These are phyloP conservation scores for Drosophila anomelani DNA, from an alignment of 2,888 invertebrate species.

Conservation along the genomic window DNA sequence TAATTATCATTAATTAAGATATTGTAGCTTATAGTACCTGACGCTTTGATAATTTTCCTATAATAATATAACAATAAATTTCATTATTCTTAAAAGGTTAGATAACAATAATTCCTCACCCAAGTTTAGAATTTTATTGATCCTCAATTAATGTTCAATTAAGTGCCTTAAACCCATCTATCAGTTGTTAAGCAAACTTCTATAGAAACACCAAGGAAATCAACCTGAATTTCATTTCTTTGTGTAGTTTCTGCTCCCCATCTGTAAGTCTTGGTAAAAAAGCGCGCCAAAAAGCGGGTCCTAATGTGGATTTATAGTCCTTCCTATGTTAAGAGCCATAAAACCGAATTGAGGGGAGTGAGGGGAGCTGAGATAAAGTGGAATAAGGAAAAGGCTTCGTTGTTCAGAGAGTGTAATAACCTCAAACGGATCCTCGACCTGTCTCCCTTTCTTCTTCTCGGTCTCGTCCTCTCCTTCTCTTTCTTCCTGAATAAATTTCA, in stretches of 20 bases:
- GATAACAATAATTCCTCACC: neutral
- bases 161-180: constrained; percentile 1
- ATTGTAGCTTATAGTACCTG: too few relatives aligned
- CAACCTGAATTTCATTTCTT: constrained; percentile 8
- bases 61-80: neutral
- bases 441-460: constrained; percentile 44
- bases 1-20: too few relatives aligned
- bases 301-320: constrained; percentile 54
- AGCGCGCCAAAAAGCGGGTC: constrained; percentile 58
- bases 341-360: constrained; percentile 34
- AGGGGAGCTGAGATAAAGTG: constrained; percentile 12
- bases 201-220: neutral
- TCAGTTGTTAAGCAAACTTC: constrained; percentile 11
- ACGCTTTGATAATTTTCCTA: too few relatives aligned
- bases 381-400: constrained; percentile 33
- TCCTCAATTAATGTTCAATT: constrained; percentile 24
- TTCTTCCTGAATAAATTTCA: constrained; percentile 59
- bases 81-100: neutral
- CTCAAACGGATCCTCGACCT: constrained; percentile 50
- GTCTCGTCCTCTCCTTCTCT: neutral
- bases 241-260: constrained; percentile 6
- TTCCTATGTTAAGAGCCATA: constrained; percentile 38
- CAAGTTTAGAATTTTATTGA: neutral
- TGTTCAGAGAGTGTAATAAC: constrained; percentile 63
- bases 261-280: constrained; percentile 30